These are phyloP conservation scores for Anas flavirostris DNA, from an alignment of 2,797 vertebrate species.

Conservation along the genomic window DNA sequence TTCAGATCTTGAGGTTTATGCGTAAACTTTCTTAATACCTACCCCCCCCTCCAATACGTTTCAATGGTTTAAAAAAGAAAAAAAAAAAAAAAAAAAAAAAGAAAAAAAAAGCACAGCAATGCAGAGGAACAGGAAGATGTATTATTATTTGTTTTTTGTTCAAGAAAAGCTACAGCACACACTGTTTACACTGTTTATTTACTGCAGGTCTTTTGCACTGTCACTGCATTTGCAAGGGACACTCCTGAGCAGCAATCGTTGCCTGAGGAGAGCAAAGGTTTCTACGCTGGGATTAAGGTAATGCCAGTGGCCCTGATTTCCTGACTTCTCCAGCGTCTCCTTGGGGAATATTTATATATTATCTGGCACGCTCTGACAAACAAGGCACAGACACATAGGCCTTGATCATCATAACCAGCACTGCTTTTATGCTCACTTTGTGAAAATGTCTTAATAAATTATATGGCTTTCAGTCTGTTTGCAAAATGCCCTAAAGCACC, in stretches of 20 bases:
- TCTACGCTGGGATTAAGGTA: conserved; percentile 88
- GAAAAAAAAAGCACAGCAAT: not conserved
- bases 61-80: not conserved
- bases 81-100: no score
- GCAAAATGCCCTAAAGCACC: not conserved
- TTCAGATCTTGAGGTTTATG: not conserved
- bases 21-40: not conserved
- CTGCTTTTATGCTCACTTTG: not conserved
- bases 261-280: conserved; percentile 82
- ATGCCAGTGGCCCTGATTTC: conserved; percentile 1
- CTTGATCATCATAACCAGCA: conserved; percentile 39
- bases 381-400: not conserved
- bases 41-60: not conserved
- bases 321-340: conserved; percentile 1
- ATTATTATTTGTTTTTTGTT: not conserved
- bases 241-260: conserved; percentile 74
- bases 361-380: conserved; percentile 42
- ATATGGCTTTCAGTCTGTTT: not conserved
- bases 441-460: conserved; percentile 54
- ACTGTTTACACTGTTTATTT: conserved; percentile 24
- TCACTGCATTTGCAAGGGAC: conserved; percentile 78
- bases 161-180: not conserved
- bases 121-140: not conserved
- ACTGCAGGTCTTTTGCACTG: conserved; percentile 83
- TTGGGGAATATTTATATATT: conserved; percentile 46